phyloP scores from a whole-genome alignment of 1,140 invertebrate genomes.

The Drosophila athabasca region DNA sequence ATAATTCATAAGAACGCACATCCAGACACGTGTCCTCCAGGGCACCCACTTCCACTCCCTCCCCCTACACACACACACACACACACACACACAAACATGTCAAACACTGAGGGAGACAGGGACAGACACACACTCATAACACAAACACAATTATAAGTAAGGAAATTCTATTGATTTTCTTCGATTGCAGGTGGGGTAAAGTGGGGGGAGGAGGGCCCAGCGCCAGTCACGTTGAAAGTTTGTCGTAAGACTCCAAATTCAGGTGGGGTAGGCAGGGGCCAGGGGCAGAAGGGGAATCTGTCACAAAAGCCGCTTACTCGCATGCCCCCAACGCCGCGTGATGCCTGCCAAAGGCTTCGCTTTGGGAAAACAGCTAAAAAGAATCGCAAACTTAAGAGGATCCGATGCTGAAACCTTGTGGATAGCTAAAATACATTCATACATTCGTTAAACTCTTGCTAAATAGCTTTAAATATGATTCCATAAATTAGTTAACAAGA shows the following conservation, averaged over 20 bases:
- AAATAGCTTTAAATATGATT: too few relatives aligned
- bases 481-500: too few relatives aligned
- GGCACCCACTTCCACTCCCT: background rate
- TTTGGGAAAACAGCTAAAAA: background rate
- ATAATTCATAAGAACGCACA: constrained; percentile 61
- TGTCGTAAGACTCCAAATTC: background rate
- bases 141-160: constrained; percentile 50
- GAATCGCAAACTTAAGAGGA: constrained; percentile 12
- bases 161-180: constrained; percentile 72
- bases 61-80: constrained; percentile 6
- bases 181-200: constrained; percentile 17
- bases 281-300: background rate
- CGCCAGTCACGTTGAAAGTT: constrained; percentile 25
- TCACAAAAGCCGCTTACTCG: constrained; percentile 31
- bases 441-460: too few relatives aligned
- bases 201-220: too few relatives aligned
- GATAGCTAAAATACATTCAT: too few relatives aligned
- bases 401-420: too few relatives aligned
- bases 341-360: constrained; percentile 52
- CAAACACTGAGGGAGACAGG: constrained; percentile 4
- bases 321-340: constrained; percentile 22
- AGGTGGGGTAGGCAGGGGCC: background rate
- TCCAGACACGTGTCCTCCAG: too few relatives aligned
- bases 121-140: constrained; percentile 21
- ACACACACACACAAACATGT: constrained; percentile 12